A percentile compares a stretch with the other conserved stretches of the same genome.
Conservation (phyloP, 1,140 invertebrate genomes). For the Teleogryllus occipitalis region DNA sequence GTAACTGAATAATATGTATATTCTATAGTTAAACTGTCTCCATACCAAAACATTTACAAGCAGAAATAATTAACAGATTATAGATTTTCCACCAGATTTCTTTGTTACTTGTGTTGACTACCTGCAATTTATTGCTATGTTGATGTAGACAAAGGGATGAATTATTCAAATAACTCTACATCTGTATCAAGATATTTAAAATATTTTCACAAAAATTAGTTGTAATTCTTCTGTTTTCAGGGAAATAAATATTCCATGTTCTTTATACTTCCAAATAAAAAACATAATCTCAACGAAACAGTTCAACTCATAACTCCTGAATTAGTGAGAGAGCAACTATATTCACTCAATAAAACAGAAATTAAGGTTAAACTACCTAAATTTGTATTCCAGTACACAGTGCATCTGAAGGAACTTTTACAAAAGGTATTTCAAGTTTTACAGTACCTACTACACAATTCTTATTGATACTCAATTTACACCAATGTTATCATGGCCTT, state of each 20-base stretch:
- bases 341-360: slow-evolving; percentile 43
- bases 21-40: too few relatives aligned
- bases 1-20: too few relatives aligned
- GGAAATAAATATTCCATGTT: slow-evolving; percentile 62
- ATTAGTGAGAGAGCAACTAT: slow-evolving; percentile 31
- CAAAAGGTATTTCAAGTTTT: slow-evolving; percentile 40
- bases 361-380: slow-evolving; percentile 63
- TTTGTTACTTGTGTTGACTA: too few relatives aligned
- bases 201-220: background rate
- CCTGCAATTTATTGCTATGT: too few relatives aligned
- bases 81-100: too few relatives aligned
- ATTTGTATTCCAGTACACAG: slow-evolving; percentile 63
- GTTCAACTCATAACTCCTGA: slow-evolving; percentile 49
- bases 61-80: too few relatives aligned
- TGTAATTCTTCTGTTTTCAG: slow-evolving; percentile 36
- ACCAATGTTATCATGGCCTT: background rate
- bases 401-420: slow-evolving; percentile 51
- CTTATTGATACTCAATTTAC: background rate
- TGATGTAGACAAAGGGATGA: too few relatives aligned
- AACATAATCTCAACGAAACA: slow-evolving; percentile 48
- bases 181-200: background rate
- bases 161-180: background rate
- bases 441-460: background rate
- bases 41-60: too few relatives aligned
- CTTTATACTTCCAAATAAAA: slow-evolving; percentile 55